A percentile compares a stretch with the other conserved stretches of the same genome.
phyloP scores from a whole-genome alignment of 1,140 invertebrate species.

The Trichonephila clavata region DNA sequence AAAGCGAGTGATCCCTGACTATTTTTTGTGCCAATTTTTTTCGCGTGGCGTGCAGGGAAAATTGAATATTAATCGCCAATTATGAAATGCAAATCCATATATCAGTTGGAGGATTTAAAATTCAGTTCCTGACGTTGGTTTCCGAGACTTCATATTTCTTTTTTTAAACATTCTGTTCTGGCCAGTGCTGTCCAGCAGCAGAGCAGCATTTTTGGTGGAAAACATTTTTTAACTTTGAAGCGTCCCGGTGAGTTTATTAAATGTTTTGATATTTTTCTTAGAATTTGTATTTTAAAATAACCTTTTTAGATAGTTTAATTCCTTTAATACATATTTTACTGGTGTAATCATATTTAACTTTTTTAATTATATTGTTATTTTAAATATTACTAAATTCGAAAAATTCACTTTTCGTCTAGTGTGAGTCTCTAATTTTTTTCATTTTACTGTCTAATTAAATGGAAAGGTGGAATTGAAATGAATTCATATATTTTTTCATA shows the following conservation, averaged over 20 bases:
- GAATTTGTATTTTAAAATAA: too few species aligned
- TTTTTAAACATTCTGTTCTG: background rate
- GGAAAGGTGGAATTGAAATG: too few species aligned
- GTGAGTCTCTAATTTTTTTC: too few species aligned
- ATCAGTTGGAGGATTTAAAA: background rate
- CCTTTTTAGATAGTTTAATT: too few species aligned
- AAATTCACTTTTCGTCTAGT: too few species aligned
- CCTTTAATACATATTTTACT: too few species aligned
- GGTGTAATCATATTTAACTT: too few species aligned
- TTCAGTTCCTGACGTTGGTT: conserved; percentile 2
- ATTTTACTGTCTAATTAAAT: too few species aligned
- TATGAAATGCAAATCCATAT: conserved; percentile 41
- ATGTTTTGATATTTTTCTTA: background rate
- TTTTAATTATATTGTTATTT: too few species aligned
- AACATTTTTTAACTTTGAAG: background rate
- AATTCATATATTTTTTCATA: too few species aligned
- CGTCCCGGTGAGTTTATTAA: background rate
- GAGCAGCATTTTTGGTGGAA: background rate
- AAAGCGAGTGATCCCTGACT: background rate
- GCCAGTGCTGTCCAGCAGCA: background rate
- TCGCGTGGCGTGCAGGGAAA: background rate
- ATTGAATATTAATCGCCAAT: conserved; percentile 3
- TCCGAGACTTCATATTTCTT: background rate
- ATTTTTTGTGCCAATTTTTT: conserved; percentile 26
- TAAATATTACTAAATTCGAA: too few species aligned